These are phyloP conservation scores for Chiloscyllium punctatum DNA, from an alignment of 2,797 vertebrate genomes.

Conservation along the genomic window DNA sequence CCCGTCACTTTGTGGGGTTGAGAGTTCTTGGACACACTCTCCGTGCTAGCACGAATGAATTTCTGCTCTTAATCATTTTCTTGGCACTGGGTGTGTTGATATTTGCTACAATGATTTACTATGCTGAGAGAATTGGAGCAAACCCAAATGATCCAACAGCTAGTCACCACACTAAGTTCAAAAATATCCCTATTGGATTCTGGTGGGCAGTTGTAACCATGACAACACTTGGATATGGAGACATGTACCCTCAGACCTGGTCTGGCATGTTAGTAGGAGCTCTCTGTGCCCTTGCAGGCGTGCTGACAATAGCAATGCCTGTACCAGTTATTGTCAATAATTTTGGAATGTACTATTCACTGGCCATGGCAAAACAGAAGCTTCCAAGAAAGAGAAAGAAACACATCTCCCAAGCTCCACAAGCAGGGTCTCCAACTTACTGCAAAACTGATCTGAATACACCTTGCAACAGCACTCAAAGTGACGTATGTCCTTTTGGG, in stretches of 20 bases:
- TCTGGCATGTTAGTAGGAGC: slow-evolving; percentile 96
- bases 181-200: slow-evolving; percentile 97
- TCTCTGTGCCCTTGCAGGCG: slow-evolving; percentile 88
- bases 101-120: slow-evolving; percentile 99
- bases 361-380: slow-evolving; percentile 99
- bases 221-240: slow-evolving; percentile 94
- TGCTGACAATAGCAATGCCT: slow-evolving; percentile 97
- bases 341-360: slow-evolving; percentile 98
- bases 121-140: slow-evolving; percentile 88
- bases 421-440: slow-evolving; percentile 80
- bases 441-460: slow-evolving; percentile 86
- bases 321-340: slow-evolving; percentile 98
- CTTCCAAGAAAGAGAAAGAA: slow-evolving; percentile 94
- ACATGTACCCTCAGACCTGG: slow-evolving; percentile 97
- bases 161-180: slow-evolving; percentile 86
- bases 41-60: slow-evolving; percentile 90
- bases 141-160: slow-evolving; percentile 87
- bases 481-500: slow-evolving; percentile 70
- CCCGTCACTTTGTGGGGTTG: slow-evolving; percentile 90
- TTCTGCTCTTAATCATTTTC: slow-evolving; percentile 96
- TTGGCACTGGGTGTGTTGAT: slow-evolving; percentile 92
- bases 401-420: slow-evolving; percentile 83
- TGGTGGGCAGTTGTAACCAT: slow-evolving; percentile 99
- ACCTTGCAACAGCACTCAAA: slow-evolving; percentile 87
- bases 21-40: slow-evolving; percentile 91